These are phyloP conservation scores for Drosophila neonasuta DNA, from an alignment of 2,888 invertebrate genomes.

Conservation along the genomic window DNA sequence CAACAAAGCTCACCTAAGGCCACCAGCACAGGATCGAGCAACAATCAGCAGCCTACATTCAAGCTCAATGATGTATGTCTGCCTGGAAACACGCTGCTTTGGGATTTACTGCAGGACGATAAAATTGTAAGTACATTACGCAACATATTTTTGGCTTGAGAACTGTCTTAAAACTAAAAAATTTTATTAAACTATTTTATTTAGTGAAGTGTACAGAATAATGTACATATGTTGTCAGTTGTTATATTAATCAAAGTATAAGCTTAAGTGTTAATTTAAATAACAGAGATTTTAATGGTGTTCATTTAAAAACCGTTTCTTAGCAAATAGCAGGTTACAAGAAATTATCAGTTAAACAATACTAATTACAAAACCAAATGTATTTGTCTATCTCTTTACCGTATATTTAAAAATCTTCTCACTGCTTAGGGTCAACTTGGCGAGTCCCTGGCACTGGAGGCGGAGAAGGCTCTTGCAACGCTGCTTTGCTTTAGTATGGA, in stretches of 20 bases:
- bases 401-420: neutral
- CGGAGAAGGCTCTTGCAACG: constrained; percentile 95
- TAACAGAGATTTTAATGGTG: too few species aligned
- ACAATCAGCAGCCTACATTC: constrained; percentile 77
- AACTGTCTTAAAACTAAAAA: too few species aligned
- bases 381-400: neutral
- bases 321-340: too few species aligned
- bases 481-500: constrained; percentile 95
- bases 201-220: too few species aligned
- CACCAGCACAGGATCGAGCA: constrained; percentile 30
- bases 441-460: constrained; percentile 95
- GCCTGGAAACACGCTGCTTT: constrained; percentile 94
- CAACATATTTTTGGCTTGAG: neutral
- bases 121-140: constrained; percentile 86
- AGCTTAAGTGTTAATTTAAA: too few species aligned
- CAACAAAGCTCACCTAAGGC: constrained; percentile 60
- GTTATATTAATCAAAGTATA: too few species aligned
- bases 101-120: constrained; percentile 96
- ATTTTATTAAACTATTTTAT: too few species aligned
- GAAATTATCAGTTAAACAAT: too few species aligned
- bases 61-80: constrained; percentile 88
- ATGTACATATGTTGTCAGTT: too few species aligned
- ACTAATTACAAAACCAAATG: neutral
- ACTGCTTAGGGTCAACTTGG: constrained; percentile 88
- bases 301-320: too few species aligned